Evolutionary conservation across 2,888 invertebrate genomes (phyloP), one percentile per base, ranked within the genome.

Genomic region (Melolontha melolontha): DNA sequence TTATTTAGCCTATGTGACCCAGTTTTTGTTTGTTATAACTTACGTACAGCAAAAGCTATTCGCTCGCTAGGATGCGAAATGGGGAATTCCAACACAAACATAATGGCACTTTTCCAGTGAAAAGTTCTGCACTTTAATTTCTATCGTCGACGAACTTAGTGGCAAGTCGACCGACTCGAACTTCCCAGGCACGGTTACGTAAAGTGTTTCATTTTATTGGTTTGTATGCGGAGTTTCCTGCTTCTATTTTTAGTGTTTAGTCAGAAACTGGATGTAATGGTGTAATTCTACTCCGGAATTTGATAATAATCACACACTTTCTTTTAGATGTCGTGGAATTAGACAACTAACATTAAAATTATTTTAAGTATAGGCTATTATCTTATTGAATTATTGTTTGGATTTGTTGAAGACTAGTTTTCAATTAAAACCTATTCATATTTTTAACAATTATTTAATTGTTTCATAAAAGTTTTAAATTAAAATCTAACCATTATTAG

Each of bases 21-120:
- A 62, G 34, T 62, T 62, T 62, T 62, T 62, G 34, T 27, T 49
- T 22, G 34, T 22, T 22, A 4, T 40, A 39, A 14, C 12, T 17
- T 41, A 57, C 57, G 57, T 57, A 27, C 11, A 22, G 57, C 12
- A 57, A 57, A 57, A 57, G 42, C 57, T 42, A 57, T 11, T 12
- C 57, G 57, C 5, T 57, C 22, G 10, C 34, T 34, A 1, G 27
- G 57, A 57, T 57, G 57, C 42, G 44, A 57, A 57, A 57, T 57
- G 42, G 57, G 57, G 57, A 57, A 57, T 57, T 57, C 57, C 57
- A 16, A 27, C 39, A 57, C 57, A 14, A 17, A 34, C 42, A 57
- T 57, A 57, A 57, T 57, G 57, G 57, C 42, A 57, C 57, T 57
- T 57, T 57, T 57, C 57, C 42, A 57, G 42, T 22, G 57, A 57